phyloP scores from a whole-genome alignment of 1,140 invertebrate species.

The Papilio polyxenes region DNA sequence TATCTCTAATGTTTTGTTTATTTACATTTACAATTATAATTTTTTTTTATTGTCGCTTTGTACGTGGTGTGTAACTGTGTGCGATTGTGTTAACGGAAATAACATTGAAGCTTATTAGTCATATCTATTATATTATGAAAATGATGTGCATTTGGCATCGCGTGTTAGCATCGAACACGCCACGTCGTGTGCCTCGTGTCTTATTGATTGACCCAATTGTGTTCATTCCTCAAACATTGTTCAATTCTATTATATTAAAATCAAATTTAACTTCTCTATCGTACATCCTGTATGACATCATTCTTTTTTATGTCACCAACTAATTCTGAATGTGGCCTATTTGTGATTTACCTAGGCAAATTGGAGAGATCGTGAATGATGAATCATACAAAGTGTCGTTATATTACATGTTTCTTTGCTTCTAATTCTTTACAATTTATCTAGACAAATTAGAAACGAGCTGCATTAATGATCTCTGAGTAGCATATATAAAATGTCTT shows the following conservation, averaged over 20 bases:
- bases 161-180: constrained; percentile 47
- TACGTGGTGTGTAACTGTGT: background rate
- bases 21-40: background rate
- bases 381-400: too few relatives aligned
- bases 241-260: constrained; percentile 37
- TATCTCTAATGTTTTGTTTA: background rate
- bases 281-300: constrained; percentile 15
- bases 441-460: too few relatives aligned
- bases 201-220: constrained; percentile 67
- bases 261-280: constrained; percentile 10
- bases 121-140: constrained; percentile 23
- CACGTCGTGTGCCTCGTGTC: constrained; percentile 44
- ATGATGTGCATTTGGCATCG: constrained; percentile 37
- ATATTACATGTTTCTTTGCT: too few relatives aligned
- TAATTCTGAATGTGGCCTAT: background rate
- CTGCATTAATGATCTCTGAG: background rate
- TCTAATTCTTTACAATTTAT: background rate
- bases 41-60: background rate
- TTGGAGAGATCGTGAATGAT: background rate
- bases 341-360: background rate
- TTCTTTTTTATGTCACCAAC: background rate
- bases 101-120: constrained; percentile 29
- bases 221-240: constrained; percentile 31
- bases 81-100: background rate
- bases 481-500: background rate